phyloP scores from a whole-genome alignment of 2,797 vertebrate genomes.

The Euphonia xanthogaster region DNA sequence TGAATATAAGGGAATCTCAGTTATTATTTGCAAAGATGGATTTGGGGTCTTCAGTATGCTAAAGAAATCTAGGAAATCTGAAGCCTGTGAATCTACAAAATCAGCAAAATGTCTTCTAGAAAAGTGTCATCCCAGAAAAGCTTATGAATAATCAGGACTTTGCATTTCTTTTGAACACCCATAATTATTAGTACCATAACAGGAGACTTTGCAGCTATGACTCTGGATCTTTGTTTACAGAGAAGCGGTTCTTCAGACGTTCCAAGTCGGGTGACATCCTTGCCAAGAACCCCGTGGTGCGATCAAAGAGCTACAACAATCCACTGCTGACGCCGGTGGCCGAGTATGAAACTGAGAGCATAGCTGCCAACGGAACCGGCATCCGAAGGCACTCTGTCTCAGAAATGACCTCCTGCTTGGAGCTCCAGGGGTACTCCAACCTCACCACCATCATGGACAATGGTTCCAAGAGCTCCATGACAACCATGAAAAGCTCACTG shows the following conservation, averaged over 20 bases:
- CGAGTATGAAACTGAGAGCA: conserved; percentile 86
- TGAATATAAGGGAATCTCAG: not conserved
- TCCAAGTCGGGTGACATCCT: conserved; percentile 76
- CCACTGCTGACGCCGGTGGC: conserved; percentile 90
- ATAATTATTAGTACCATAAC: rapidly evolving
- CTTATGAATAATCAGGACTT: not conserved
- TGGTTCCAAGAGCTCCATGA: conserved; percentile 61
- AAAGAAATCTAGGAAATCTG: not conserved
- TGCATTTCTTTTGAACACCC: not conserved
- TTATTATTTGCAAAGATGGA: not conserved
- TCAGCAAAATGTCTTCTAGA: not conserved
- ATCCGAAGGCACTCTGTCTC: conserved; percentile 91
- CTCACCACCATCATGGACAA: conserved; percentile 69
- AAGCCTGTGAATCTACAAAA: not conserved
- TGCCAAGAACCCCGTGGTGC: conserved; percentile 88
- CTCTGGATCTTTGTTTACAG: conserved; percentile 66
- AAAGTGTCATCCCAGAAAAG: not conserved
- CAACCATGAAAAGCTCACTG: conserved; percentile 30
- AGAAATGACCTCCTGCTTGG: conserved; percentile 89
- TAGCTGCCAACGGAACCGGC: conserved; percentile 52
- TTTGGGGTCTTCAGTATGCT: not conserved
- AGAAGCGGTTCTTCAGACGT: conserved; percentile 84
- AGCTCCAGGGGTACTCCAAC: conserved; percentile 84
- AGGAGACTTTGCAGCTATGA: not conserved
- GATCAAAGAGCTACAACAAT: conserved; percentile 95